These are phyloP conservation scores for Andrena haemorrhoa DNA, from an alignment of 2,888 invertebrate genomes.

Conservation along the genomic window DNA sequence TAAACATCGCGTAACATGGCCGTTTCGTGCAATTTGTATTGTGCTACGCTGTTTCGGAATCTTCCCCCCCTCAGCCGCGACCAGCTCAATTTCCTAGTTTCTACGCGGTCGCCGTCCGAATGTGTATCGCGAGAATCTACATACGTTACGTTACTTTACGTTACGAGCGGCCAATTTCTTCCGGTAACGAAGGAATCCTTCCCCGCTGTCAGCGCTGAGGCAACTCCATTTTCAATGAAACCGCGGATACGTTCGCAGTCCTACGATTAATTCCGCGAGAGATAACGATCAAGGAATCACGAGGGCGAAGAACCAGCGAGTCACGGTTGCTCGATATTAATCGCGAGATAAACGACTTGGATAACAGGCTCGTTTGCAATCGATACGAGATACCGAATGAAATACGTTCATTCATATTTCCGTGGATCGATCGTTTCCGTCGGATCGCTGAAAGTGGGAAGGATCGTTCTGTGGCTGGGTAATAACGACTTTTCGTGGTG, in stretches of 20 bases:
- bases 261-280: constrained; percentile 22
- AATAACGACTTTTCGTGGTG: not conserved
- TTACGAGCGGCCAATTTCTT: not conserved
- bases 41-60: constrained; percentile 27
- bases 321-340: constrained; percentile 56
- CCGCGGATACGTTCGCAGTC: constrained; percentile 1
- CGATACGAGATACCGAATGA: constrained; percentile 8
- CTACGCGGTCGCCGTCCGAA: constrained; percentile 8
- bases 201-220: not conserved
- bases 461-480: not conserved
- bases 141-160: not conserved
- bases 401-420: constrained; percentile 6
- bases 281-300: constrained; percentile 55
- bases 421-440: constrained; percentile 11
- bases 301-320: constrained; percentile 43
- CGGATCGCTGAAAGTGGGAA: constrained; percentile 42
- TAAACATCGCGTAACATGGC: constrained; percentile 57
- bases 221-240: constrained; percentile 15
- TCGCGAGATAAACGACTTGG: constrained; percentile 50
- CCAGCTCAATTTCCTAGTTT: not conserved
- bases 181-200: not conserved
- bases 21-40: constrained; percentile 51
- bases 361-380: constrained; percentile 38
- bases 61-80: not conserved
- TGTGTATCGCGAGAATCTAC: constrained; percentile 12